Conservation (phyloP, 2,797 vertebrate genomes). For the Mastacembelus armatus region DNA sequence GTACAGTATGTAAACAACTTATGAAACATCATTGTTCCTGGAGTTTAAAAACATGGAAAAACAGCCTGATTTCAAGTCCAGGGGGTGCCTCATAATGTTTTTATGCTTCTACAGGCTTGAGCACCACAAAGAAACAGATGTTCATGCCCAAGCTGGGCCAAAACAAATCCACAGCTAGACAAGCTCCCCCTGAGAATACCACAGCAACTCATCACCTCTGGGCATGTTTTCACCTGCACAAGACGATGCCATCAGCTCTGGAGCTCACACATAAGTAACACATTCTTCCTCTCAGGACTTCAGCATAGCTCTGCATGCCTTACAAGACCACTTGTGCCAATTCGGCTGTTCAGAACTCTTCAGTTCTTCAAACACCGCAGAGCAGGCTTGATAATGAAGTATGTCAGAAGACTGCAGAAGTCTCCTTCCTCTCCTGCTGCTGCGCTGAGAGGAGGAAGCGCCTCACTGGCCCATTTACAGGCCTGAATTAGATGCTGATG, state of each 20-base stretch:
- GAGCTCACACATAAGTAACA: not conserved
- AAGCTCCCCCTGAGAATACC: not conserved
- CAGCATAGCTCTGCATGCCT: not conserved
- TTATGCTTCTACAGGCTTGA: not conserved
- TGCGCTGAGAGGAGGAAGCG: conserved; percentile 37
- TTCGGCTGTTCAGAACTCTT: not conserved
- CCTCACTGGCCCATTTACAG: conserved; percentile 60
- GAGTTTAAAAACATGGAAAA: not conserved
- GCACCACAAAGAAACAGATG: conserved; percentile 18
- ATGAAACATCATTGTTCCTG: not conserved
- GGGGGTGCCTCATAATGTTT: not conserved
- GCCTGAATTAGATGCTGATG: conserved; percentile 69
- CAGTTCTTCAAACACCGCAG: not conserved
- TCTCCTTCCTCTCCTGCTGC: conserved; percentile 40
- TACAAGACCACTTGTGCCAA: not conserved
- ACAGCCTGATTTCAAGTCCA: not conserved
- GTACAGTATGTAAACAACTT: not conserved
- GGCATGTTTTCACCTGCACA: conserved; percentile 59
- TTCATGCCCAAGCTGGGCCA: not conserved
- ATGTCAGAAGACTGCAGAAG: conserved; percentile 27
- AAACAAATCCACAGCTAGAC: not conserved
- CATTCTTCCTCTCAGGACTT: conserved; percentile 11
- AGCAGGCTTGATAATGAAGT: conserved; percentile 6
- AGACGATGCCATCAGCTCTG: conserved; percentile 13
- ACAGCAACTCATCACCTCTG: conserved; percentile 31